Evolutionary conservation across 2,797 vertebrate genomes (phyloP).

Genomic region (Ficedula albicollis): DNA sequence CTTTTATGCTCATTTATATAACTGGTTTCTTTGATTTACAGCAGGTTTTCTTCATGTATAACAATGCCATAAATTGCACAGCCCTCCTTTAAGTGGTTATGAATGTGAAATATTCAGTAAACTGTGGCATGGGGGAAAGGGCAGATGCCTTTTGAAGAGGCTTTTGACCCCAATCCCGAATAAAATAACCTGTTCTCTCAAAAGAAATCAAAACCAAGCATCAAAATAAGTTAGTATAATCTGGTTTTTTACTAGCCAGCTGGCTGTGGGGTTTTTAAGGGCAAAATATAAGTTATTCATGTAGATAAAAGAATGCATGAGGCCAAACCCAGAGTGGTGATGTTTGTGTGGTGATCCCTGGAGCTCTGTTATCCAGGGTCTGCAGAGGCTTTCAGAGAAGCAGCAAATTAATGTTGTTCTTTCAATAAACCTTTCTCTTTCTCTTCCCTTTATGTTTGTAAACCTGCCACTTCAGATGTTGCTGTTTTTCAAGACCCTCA

Average conservation of each 20-base stretch:
- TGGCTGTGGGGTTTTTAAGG: neutral
- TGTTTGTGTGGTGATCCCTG: neutral
- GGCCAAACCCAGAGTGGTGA: neutral
- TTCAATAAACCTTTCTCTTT: neutral
- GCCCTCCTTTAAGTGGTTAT: neutral
- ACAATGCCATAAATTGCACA: slow-evolving; percentile 49
- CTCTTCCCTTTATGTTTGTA: neutral
- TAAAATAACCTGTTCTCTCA: neutral
- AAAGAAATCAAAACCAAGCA: neutral
- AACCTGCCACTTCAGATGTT: neutral
- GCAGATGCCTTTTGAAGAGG: neutral
- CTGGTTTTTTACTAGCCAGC: neutral
- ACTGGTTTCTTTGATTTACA: slow-evolving; percentile 64
- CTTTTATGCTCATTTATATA: slow-evolving; percentile 62
- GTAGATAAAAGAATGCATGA: neutral
- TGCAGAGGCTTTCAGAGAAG: neutral
- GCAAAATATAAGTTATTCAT: neutral
- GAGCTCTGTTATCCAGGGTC: neutral
- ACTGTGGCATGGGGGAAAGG: neutral
- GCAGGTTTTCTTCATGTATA: slow-evolving; percentile 44
- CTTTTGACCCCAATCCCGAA: neutral
- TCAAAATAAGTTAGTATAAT: neutral
- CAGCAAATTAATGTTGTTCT: neutral
- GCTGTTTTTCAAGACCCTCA: neutral
- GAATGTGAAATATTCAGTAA: slow-evolving; percentile 19